Conservation (phyloP, 2,888 invertebrate genomes). For the Lamproptera curius region DNA sequence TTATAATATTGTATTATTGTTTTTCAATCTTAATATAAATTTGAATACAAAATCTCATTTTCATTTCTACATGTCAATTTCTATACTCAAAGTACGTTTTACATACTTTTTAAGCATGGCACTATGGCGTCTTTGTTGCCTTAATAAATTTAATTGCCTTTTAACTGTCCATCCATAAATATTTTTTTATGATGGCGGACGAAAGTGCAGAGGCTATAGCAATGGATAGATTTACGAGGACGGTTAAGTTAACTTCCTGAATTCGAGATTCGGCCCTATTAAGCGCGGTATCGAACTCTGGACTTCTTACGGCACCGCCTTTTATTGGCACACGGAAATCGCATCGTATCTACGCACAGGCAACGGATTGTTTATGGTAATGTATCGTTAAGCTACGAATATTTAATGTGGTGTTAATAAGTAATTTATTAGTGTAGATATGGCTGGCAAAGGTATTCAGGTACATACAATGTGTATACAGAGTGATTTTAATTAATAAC, state of each 20-base stretch:
- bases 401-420: constrained; percentile 7
- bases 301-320: constrained; percentile 12
- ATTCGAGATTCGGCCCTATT: constrained; percentile 15
- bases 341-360: constrained; percentile 8
- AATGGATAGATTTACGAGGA: constrained; percentile 6
- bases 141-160: not conserved
- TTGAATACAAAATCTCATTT: not conserved
- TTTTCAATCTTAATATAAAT: no score
- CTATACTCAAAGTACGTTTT: not conserved
- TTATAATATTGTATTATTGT: no score
- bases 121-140: not conserved
- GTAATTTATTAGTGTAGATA: no score
- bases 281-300: constrained; percentile 9
- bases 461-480: no score
- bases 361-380: constrained; percentile 20
- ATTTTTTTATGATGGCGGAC: not conserved
- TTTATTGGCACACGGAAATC: constrained; percentile 16
- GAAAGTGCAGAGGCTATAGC: not conserved
- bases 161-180: not conserved
- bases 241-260: constrained; percentile 9
- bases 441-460: no score
- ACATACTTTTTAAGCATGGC: not conserved
- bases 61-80: not conserved
- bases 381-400: constrained; percentile 11
- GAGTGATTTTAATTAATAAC: no score